These are phyloP conservation scores for Eupleurogrammus muticus DNA, from an alignment of 2,797 vertebrate genomes.

Conservation along the genomic window DNA sequence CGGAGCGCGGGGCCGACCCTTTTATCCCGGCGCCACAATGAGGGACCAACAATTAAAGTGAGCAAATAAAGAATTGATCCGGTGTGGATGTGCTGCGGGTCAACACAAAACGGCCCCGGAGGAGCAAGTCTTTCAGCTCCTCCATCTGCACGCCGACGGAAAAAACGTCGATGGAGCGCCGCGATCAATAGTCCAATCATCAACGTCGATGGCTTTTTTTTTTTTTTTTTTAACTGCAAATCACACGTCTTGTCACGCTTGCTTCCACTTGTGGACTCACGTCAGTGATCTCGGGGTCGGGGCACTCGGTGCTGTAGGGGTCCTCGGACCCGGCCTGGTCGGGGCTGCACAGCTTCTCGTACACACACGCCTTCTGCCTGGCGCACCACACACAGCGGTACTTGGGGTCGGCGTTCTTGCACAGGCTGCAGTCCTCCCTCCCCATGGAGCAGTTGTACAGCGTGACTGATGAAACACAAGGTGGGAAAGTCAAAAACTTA, in stretches of 20 bases:
- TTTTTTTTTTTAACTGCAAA: constrained; percentile 12
- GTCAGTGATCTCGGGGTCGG: constrained; percentile 85
- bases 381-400: constrained; percentile 94
- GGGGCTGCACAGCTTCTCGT: constrained; percentile 83
- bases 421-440: constrained; percentile 94
- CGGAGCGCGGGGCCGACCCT: too few relatives aligned
- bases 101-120: constrained; percentile 26
- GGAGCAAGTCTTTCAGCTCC: constrained; percentile 57
- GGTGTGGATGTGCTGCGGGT: constrained; percentile 39
- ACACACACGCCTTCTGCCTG: constrained; percentile 86
- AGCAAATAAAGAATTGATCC: constrained; percentile 65
- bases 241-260: constrained; percentile 42
- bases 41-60: constrained; percentile 49
- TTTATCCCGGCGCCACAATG: constrained; percentile 54
- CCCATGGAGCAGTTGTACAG: constrained; percentile 95
- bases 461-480: constrained; percentile 83
- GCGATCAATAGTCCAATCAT: constrained; percentile 56
- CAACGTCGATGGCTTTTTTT: constrained; percentile 9
- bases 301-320: constrained; percentile 80
- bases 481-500: background rate
- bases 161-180: constrained; percentile 6
- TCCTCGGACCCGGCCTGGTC: constrained; percentile 41
- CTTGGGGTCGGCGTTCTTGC: constrained; percentile 85
- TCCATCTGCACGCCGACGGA: constrained; percentile 27
- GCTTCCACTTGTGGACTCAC: too few relatives aligned